Conservation (phyloP, 2,113 vertebrate genomes). For the Poecile atricapillus region DNA sequence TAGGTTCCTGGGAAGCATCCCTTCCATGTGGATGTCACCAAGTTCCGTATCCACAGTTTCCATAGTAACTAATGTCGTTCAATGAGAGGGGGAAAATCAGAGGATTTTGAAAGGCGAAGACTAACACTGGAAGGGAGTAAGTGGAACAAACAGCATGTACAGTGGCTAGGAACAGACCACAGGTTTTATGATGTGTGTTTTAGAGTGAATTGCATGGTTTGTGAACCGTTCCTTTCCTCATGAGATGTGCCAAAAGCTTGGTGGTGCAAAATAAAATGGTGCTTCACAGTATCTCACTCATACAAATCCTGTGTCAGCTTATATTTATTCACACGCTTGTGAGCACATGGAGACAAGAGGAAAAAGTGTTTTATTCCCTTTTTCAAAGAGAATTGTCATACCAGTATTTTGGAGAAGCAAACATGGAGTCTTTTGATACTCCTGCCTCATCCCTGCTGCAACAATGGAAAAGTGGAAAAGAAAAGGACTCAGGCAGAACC, state of each 20-base stretch:
- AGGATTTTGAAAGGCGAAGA: not conserved
- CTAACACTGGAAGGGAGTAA: not conserved
- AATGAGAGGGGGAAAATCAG: not conserved
- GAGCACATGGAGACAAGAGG: not conserved
- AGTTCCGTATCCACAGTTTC: conserved; percentile 14
- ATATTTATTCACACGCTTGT: not conserved
- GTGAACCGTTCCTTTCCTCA: not conserved
- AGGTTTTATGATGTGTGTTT: not conserved
- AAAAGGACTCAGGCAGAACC: not conserved
- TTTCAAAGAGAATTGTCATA: not conserved
- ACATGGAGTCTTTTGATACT: not conserved
- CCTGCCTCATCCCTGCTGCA: not conserved
- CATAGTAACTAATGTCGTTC: conserved; percentile 34
- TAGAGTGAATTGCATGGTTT: not conserved
- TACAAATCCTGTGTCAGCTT: not conserved
- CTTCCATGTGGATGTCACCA: not conserved
- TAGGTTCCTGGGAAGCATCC: conserved; percentile 10
- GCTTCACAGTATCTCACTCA: not conserved
- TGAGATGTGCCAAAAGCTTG: not conserved
- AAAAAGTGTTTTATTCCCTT: not conserved
- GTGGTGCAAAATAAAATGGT: not conserved
- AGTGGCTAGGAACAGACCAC: not conserved
- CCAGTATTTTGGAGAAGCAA: not conserved
- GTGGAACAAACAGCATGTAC: not conserved
- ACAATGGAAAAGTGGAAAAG: not conserved